A percentile compares a stretch with the other conserved stretches of the same genome.
phyloP scores from a whole-genome alignment of 1,140 invertebrate genomes.

The Holotrichia oblita region DNA sequence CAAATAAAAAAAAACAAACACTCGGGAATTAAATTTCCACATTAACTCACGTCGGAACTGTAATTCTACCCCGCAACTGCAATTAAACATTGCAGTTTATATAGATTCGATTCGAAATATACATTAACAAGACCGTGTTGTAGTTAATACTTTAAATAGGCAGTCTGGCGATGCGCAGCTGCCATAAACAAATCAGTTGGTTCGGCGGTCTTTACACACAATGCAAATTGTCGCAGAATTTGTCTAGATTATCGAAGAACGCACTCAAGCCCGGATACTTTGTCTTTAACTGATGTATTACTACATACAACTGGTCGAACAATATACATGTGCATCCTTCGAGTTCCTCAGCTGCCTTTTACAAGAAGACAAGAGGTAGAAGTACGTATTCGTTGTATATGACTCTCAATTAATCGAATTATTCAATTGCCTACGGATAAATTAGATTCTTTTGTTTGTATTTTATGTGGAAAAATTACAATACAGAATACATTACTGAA shows the following conservation, averaged over 20 bases:
- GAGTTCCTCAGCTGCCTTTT: not conserved
- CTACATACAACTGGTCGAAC: not conserved
- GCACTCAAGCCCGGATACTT: not conserved
- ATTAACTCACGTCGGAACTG: too few species aligned
- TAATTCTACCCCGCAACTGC: too few species aligned
- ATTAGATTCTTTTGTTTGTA: too few species aligned
- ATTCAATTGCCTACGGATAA: too few species aligned
- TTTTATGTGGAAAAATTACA: not conserved
- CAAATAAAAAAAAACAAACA: too few species aligned
- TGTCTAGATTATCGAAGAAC: slow-evolving; percentile 10
- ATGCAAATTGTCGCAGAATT: slow-evolving; percentile 17
- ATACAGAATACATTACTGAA: too few species aligned
- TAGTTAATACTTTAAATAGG: not conserved
- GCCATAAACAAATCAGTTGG: not conserved
- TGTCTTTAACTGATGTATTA: not conserved
- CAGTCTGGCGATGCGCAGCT: not conserved
- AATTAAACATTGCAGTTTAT: too few species aligned
- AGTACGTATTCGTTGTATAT: too few species aligned
- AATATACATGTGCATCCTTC: not conserved
- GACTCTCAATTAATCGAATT: too few species aligned
- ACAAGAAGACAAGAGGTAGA: not conserved
- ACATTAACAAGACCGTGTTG: too few species aligned
- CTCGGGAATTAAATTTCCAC: too few species aligned
- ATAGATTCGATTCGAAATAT: too few species aligned
- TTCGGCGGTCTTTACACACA: not conserved